Evolutionary conservation across 2,113 vertebrate species (phyloP).

Genomic region (Beaufortia kweichowensis): DNA sequence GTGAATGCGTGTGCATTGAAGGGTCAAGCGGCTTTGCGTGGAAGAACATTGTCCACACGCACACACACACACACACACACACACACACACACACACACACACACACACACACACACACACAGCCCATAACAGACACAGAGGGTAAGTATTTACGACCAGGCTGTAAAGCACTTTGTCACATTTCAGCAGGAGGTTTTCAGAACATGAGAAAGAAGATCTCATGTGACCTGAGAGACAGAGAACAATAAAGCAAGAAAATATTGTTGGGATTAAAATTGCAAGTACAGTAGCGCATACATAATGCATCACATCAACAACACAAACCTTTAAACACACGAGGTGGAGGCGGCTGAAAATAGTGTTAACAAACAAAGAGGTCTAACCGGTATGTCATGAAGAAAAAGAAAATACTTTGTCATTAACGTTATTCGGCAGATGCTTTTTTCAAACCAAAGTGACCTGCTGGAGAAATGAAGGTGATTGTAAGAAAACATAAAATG

Average conservation of each 20-base stretch:
- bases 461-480: no score
- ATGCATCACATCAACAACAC: neutral
- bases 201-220: slow-evolving; percentile 45
- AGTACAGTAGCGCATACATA: neutral
- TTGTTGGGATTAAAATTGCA: neutral
- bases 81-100: slow-evolving; percentile 38
- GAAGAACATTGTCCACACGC: slow-evolving; percentile 38
- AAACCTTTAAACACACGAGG: neutral
- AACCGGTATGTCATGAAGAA: no score
- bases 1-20: slow-evolving; percentile 19
- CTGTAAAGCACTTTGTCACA: slow-evolving; percentile 55
- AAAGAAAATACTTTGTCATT: no score
- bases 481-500: no score
- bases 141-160: slow-evolving; percentile 54
- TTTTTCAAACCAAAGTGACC: no score
- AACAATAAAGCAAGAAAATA: slow-evolving; percentile 12
- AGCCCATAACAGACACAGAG: slow-evolving; percentile 34
- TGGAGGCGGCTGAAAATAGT: no score
- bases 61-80: slow-evolving; percentile 39
- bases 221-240: slow-evolving; percentile 44
- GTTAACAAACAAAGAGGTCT: no score
- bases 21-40: slow-evolving; percentile 40
- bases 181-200: slow-evolving; percentile 54
- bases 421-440: no score
- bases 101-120: slow-evolving; percentile 36